These are phyloP conservation scores for Pteropus rufus DNA, from an alignment of 2,797 vertebrate species.

Conservation along the genomic window DNA sequence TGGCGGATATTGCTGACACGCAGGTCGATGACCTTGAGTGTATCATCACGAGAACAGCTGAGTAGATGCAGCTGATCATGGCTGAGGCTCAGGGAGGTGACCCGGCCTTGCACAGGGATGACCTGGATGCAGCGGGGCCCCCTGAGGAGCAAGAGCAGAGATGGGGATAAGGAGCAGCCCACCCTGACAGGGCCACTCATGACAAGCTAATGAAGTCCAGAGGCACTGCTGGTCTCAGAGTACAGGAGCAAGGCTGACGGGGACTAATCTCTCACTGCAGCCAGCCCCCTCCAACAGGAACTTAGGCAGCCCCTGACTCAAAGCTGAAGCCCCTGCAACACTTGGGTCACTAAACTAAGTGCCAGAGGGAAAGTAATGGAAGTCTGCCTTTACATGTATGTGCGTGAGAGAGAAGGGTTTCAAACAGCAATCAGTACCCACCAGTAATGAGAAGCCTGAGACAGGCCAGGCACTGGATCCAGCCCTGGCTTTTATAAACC, in stretches of 20 bases:
- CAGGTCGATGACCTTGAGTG: conserved; percentile 89
- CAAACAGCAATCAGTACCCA: neutral
- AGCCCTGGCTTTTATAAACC: neutral
- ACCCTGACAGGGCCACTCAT: neutral
- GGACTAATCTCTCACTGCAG: neutral
- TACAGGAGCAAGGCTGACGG: neutral
- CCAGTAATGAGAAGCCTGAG: neutral
- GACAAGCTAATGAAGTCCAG: neutral
- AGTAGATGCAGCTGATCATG: conserved; percentile 87
- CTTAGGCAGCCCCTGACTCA: neutral
- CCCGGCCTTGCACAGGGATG: conserved; percentile 86
- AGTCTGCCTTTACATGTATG: neutral
- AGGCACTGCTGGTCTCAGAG: neutral
- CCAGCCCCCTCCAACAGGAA: neutral
- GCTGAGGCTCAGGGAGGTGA: conserved; percentile 90
- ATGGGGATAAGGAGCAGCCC: neutral
- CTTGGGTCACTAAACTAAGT: neutral
- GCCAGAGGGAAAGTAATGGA: neutral
- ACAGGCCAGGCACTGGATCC: neutral
- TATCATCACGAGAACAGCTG: conserved; percentile 90
- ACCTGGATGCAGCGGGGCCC: conserved; percentile 84
- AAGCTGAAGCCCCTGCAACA: neutral
- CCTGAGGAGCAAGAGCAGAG: conserved; percentile 68
- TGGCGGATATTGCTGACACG: conserved; percentile 83
- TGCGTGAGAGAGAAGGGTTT: neutral